phyloP scores from a whole-genome alignment of 2,113 vertebrate genomes.

The Solenodon paradoxus region DNA sequence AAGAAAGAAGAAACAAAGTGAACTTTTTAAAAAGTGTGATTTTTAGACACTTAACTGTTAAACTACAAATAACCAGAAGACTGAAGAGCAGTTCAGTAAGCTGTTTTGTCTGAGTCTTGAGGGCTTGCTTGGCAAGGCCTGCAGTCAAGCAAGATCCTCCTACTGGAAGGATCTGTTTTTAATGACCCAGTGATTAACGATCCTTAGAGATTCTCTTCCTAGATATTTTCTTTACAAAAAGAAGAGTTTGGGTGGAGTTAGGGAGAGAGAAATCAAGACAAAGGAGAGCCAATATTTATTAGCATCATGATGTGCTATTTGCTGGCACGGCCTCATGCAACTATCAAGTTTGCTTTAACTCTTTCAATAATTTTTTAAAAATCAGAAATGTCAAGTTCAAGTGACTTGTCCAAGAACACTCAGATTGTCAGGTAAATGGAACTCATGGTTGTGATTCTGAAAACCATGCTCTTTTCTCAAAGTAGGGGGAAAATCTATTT shows the following conservation, averaged over 20 bases:
- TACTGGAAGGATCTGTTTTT: not conserved
- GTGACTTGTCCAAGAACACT: not conserved
- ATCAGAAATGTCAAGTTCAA: not conserved
- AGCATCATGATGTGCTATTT: not conserved
- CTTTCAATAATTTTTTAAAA: not conserved
- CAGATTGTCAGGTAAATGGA: not conserved
- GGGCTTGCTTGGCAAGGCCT: not conserved
- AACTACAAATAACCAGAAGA: not conserved
- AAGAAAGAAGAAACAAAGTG: not conserved
- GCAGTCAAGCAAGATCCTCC: not conserved
- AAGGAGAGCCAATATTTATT: not conserved
- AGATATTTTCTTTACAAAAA: not conserved
- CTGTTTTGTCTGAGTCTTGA: not conserved
- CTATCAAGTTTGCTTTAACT: not conserved
- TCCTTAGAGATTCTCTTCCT: not conserved
- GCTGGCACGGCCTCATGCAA: not conserved
- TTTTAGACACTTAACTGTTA: not conserved
- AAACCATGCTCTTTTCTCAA: not conserved
- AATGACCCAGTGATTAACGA: not conserved
- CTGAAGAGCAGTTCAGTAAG: not conserved
- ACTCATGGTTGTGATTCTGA: not conserved
- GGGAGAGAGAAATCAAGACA: not conserved
- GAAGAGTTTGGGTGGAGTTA: not conserved
- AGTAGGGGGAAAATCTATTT: not conserved
- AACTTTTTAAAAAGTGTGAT: not conserved